Evolutionary conservation across 2,797 vertebrate genomes (phyloP), one percentile per base, ranked within the genome.

Genomic region (Enteromius mattozi): DNA sequence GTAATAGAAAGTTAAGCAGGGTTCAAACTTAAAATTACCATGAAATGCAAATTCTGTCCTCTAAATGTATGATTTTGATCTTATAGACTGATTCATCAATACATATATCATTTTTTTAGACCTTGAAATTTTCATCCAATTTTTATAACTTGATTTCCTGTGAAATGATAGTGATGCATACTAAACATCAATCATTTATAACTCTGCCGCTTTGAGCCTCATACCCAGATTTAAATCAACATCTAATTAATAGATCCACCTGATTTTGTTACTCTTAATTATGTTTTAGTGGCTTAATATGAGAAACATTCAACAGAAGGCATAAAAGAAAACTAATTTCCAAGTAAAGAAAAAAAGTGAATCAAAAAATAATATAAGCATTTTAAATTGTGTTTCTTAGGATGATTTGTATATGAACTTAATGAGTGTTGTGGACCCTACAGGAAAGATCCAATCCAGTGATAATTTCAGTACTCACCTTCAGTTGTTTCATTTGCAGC

Each of bases 401-500:
- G 42, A 12, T 59, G n/a, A 24, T 59, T 59, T 59, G 9, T 59
- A 13, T 59, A n/a, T 72, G 24, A 70, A 10, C 70, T 72, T 30
- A 51, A 27, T 1, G 19, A n/a, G 12, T 37, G 49, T 54, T 70
- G 3, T 45, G n/a, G 10, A 75, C 19, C 19, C 19, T 7, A 6
- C 63, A 37, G 35, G 6, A 61, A 42, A 9, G 24, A 45, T 16
- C 16, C 54, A 71, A 45, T 63, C 21, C 40, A 24, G 21, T 6
- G 14, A 35, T 49, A 12, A 76, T 76, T 59, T 75, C 6, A 6
- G 30, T 27, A 19, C 78, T 88, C 81, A 97, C 97, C 96, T 97
- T 96, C 13, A 97, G 92, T 88, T 96, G 92, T 75, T 93, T 96
- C 87, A 96, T 95, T 91, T 98, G 96, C 14, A 93, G 94, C 80